Conservation (phyloP, 2,797 vertebrate genomes). For the Gallinago solitaria region DNA sequence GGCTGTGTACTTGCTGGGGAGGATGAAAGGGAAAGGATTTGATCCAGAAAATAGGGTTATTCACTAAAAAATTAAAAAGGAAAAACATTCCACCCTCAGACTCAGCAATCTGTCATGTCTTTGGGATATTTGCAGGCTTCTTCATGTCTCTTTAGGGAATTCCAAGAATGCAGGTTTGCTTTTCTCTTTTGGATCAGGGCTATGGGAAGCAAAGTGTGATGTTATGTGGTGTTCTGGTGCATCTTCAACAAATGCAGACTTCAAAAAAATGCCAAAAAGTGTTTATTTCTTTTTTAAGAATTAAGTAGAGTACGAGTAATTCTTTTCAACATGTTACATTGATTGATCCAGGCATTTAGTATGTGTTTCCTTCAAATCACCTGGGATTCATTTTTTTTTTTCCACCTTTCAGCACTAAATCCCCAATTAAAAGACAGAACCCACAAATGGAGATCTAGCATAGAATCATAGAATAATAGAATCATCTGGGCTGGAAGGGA, state of each 20-base stretch:
- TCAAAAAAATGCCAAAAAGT: not conserved
- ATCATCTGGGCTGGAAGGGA: too few species aligned
- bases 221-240: not conserved
- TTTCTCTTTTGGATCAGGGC: not conserved
- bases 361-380: not conserved
- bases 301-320: not conserved
- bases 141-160: not conserved
- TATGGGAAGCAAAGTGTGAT: not conserved
- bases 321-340: not conserved
- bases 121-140: not conserved
- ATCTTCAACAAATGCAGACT: not conserved
- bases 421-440: not conserved
- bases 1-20: not conserved
- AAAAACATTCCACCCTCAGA: not conserved
- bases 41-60: not conserved
- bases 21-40: not conserved
- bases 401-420: not conserved
- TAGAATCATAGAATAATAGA: too few species aligned
- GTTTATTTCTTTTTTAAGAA: not conserved
- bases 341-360: not conserved
- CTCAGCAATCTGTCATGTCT: not conserved
- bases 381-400: not conserved
- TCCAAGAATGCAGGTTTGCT: slow-evolving; percentile 2
- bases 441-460: not conserved
- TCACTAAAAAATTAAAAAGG: not conserved